Percentiles rank a stretch among this genome's conserved stretches.
phyloP scores from a whole-genome alignment of 2,797 vertebrate species.

The Delichon dasypus region DNA sequence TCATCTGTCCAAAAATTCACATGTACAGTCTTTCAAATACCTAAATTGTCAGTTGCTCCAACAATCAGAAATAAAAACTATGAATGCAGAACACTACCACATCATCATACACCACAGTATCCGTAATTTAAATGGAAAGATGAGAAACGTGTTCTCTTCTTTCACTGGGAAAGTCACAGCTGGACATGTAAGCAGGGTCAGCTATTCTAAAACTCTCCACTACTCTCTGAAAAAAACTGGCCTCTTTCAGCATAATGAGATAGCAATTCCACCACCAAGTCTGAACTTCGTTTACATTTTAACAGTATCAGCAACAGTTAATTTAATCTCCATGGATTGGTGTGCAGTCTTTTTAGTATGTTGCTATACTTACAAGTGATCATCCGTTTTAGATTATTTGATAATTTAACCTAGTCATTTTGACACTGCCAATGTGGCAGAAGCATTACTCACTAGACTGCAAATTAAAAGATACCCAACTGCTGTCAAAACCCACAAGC shows the following conservation, averaged over 20 bases:
- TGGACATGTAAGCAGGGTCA: neutral
- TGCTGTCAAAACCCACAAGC: neutral
- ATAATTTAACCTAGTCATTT: neutral
- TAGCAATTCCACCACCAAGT: neutral
- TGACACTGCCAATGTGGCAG: neutral
- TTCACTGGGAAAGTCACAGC: neutral
- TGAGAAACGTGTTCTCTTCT: fast-evolving
- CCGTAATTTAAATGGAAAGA: neutral
- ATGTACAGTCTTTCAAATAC: neutral
- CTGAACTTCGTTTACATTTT: neutral
- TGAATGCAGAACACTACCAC: neutral
- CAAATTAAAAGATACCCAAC: neutral
- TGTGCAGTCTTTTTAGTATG: fast-evolving
- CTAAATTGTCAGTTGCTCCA: neutral
- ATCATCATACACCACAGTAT: neutral
- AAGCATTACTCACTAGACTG: neutral
- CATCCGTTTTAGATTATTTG: neutral
- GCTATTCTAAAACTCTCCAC: neutral
- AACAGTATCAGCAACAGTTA: neutral
- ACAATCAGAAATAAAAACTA: neutral
- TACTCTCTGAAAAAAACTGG: neutral
- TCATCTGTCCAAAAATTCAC: neutral
- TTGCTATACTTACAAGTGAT: neutral
- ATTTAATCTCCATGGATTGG: neutral
- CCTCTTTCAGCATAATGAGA: neutral